A percentile compares a stretch with the other conserved stretches of the same genome.
Evolutionary conservation across 2,797 vertebrate species (phyloP).

Genomic region (Parauchenoglanis ngamensis): DNA sequence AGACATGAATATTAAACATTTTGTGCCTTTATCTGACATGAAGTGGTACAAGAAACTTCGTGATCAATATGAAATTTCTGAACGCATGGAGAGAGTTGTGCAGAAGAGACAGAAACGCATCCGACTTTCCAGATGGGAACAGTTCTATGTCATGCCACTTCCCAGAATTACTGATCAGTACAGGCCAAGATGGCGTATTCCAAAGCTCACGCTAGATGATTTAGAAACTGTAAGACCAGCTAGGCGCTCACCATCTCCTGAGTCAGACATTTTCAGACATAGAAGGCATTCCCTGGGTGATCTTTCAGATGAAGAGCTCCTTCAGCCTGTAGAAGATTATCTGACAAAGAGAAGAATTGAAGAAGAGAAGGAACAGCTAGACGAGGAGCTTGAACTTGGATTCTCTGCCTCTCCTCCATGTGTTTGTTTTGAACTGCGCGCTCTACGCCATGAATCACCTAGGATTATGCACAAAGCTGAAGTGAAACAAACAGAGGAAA

Average conservation of each 20-base stretch:
- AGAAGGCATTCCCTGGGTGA: conserved; percentile 92
- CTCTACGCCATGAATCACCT: conserved; percentile 72
- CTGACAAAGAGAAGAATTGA: conserved; percentile 85
- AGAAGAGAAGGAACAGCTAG: conserved; percentile 87
- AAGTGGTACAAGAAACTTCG: conserved; percentile 96
- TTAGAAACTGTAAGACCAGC: conserved; percentile 94
- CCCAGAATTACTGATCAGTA: conserved; percentile 97
- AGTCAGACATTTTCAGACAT: conserved; percentile 84
- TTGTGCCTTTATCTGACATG: conserved; percentile 96
- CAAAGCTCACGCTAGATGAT: conserved; percentile 91
- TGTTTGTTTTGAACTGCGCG: conserved; percentile 81
- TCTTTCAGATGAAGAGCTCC: conserved; percentile 89
- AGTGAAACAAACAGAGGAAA: conserved; percentile 75
- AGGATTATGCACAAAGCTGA: conserved; percentile 51
- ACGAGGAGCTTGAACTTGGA: conserved; percentile 95
- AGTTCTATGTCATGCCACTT: conserved; percentile 97
- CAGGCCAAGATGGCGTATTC: conserved; percentile 95
- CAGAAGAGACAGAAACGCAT: conserved; percentile 95
- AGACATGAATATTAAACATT: conserved; percentile 91
- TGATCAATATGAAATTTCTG: conserved; percentile 92
- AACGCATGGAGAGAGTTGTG: conserved; percentile 86
- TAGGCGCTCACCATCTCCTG: conserved; percentile 86
- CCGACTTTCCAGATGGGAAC: conserved; percentile 97
- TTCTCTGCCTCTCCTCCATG: conserved; percentile 95
- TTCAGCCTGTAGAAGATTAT: conserved; percentile 89